These are phyloP conservation scores for Xestia xanthographa DNA, from an alignment of 2,888 invertebrate species.

Conservation along the genomic window DNA sequence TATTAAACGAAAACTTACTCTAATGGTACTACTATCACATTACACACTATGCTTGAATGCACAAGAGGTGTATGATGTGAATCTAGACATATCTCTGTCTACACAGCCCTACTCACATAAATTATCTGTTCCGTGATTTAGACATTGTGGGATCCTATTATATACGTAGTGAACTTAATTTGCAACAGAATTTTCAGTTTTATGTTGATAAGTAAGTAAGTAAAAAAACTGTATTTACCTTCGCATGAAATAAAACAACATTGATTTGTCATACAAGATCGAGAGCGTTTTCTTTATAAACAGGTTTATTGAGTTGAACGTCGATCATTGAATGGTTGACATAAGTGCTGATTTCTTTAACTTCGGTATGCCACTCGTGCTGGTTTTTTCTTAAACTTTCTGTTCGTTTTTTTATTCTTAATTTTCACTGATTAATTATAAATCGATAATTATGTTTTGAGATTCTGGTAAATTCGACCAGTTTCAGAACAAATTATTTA, in stretches of 20 bases:
- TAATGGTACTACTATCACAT: constrained; percentile 38
- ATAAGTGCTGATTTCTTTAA: constrained; percentile 31
- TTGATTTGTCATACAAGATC: constrained; percentile 38
- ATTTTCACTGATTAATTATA: neutral
- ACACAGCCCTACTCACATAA: no score
- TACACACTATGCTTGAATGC: neutral
- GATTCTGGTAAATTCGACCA: neutral
- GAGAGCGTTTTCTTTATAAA: constrained; percentile 46
- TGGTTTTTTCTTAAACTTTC: neutral
- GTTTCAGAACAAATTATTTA: neutral
- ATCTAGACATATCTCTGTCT: neutral
- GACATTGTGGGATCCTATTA: neutral
- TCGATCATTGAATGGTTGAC: constrained; percentile 32
- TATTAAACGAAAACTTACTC: constrained; percentile 72
- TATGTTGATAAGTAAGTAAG: neutral
- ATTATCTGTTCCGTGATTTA: neutral
- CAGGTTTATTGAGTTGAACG: constrained; percentile 43
- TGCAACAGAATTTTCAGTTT: neutral
- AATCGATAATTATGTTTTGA: neutral
- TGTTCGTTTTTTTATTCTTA: neutral
- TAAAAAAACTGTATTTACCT: constrained; percentile 23
- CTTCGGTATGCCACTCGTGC: neutral
- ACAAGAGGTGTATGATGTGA: neutral
- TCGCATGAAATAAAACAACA: constrained; percentile 30
- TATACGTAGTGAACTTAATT: neutral